Evolutionary conservation across 1,140 invertebrate genomes (phyloP).

Genomic region (Anadara kagoshimensis): DNA sequence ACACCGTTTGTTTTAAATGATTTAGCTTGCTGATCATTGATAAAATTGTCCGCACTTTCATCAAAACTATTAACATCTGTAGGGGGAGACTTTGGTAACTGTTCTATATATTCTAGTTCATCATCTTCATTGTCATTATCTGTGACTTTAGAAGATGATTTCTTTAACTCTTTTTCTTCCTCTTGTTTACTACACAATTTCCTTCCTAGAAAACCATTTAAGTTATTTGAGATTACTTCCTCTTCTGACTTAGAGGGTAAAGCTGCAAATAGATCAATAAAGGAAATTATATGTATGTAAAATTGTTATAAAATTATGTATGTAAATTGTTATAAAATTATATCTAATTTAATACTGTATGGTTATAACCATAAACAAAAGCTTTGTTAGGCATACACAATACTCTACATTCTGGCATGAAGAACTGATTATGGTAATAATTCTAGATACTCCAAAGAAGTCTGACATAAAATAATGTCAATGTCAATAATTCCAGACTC

Average conservation of each 20-base stretch:
- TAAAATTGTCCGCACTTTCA: conserved; percentile 67
- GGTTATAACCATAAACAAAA: conserved; percentile 2
- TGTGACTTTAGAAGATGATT: conserved; percentile 49
- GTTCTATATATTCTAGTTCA: conserved; percentile 70
- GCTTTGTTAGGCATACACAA: no score
- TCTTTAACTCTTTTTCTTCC: conserved; percentile 60
- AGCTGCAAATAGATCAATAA: conserved; percentile 53
- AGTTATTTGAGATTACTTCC: conserved; percentile 70
- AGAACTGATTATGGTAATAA: no score
- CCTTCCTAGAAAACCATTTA: no score
- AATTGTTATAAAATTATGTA: not conserved
- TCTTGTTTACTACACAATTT: conserved; percentile 58
- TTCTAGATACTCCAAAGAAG: no score
- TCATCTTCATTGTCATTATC: conserved; percentile 64
- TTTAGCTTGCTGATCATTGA: conserved; percentile 67
- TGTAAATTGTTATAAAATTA: not conserved
- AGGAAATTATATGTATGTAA: not conserved
- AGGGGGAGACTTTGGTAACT: conserved; percentile 55
- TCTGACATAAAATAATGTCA: no score
- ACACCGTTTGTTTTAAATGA: conserved; percentile 61
- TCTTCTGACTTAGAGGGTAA: conserved; percentile 70
- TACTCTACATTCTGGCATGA: no score
- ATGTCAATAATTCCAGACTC: no score
- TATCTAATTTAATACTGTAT: not conserved
- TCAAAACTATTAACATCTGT: conserved; percentile 69